A percentile compares a stretch with the other conserved stretches of the same genome.
Conservation (phyloP, 2,113 vertebrate species). For the Oreocharis arfaki region DNA sequence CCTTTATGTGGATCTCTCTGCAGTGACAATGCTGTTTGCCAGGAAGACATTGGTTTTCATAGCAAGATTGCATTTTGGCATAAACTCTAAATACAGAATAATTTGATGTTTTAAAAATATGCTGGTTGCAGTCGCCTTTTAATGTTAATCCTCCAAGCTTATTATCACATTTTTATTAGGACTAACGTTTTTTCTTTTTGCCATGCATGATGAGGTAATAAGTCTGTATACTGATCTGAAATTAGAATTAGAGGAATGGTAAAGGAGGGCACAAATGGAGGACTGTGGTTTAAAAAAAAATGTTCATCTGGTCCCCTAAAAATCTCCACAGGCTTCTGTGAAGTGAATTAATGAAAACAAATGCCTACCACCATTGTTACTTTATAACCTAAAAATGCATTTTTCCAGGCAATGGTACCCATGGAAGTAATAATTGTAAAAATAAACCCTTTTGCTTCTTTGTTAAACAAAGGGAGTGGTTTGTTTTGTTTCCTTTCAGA, state of each 20-base stretch:
- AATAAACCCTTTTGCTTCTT: neutral
- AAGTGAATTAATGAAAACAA: neutral
- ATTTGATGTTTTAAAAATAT: neutral
- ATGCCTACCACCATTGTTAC: neutral
- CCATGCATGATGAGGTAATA: accelerated
- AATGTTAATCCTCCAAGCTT: neutral
- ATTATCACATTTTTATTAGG: neutral
- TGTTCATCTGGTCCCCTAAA: neutral
- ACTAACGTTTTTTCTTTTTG: neutral
- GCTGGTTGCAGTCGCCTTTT: neutral
- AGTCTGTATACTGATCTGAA: neutral
- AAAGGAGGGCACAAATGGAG: neutral
- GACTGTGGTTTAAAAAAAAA: neutral
- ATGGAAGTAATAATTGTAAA: neutral
- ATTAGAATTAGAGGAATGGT: neutral
- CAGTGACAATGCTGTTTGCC: neutral
- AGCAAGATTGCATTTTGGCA: neutral
- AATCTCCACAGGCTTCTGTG: neutral
- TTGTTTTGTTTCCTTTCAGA: neutral
- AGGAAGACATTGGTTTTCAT: neutral
- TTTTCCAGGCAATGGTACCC: neutral
- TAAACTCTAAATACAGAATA: neutral
- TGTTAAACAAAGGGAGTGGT: neutral
- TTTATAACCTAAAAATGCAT: neutral
- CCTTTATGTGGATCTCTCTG: neutral